These are phyloP conservation scores for Cochlearius cochlearius DNA, from an alignment of 2,113 vertebrate genomes.

Conservation along the genomic window DNA sequence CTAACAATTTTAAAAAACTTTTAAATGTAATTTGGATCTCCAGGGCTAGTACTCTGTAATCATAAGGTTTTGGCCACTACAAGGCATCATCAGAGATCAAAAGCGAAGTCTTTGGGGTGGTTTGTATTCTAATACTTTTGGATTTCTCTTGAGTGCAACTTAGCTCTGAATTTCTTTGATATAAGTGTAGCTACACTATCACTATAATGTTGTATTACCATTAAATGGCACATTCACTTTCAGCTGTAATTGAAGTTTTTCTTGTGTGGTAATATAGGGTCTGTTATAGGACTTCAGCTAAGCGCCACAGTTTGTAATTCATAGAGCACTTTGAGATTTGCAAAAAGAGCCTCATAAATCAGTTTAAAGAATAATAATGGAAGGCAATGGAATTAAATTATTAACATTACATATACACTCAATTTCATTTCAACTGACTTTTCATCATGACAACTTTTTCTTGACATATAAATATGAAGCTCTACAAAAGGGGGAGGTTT, in stretches of 20 bases:
- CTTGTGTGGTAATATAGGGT: not conserved
- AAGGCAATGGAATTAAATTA: not conserved
- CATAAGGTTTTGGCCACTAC: not conserved
- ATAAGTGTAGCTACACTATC: not conserved
- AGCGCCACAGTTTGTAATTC: not conserved
- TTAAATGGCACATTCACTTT: not conserved
- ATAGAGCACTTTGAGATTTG: not conserved
- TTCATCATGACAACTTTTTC: not conserved
- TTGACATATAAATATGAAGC: not conserved
- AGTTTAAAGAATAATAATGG: not conserved
- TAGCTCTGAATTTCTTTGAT: not conserved
- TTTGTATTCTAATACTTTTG: not conserved
- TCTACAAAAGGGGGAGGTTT: not conserved
- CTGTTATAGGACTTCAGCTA: not conserved
- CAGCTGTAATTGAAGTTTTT: not conserved
- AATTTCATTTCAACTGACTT: not conserved
- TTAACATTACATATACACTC: not conserved
- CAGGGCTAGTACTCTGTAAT: not conserved
- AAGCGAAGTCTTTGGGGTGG: not conserved
- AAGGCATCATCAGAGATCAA: not conserved
- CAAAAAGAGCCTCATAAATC: not conserved
- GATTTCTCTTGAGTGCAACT: not conserved
- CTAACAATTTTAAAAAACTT: not conserved
- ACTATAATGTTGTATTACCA: not conserved
- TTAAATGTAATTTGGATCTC: not conserved